Base-by-base conservation (phyloP, 2,113 vertebrate species). In the Nesogale talazaci region DNA sequence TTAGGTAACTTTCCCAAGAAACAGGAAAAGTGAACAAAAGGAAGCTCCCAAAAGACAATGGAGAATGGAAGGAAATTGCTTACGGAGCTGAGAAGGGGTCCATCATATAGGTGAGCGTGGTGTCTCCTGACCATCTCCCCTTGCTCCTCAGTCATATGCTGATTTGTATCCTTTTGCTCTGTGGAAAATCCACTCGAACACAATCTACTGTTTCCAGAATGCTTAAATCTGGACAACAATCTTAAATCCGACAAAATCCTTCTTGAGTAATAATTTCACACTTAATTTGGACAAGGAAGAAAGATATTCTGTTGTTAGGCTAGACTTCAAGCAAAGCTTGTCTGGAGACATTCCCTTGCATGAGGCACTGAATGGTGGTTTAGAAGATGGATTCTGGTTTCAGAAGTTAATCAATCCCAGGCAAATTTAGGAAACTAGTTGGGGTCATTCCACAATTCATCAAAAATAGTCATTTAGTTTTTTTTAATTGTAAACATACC, bases 201-300 rank as follows among this genome's bases (percentile, higher is more conserved):
- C 6, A 31, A 42, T 29, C 20, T 38, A 29, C 3, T 9, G 90
- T 84, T 87, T 76, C 11, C 86, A 38, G 11, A 87, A 36, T 57
- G 38, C 19, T 90, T 77, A 74, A 34, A 0, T 88, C 75, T 52
- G 46, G 46, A 52, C 46, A 52, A 52, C 10, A 52, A 11, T 52
- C 46, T 52, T 52, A 52, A 70, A 36, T 25, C 34, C 72, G 75
- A n/a, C 77, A 59, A 52, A 90, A 83, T 88, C 31, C 46, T 86
- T 83, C 20, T 82, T 78, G 20, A 31, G n/a, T 57, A 91, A 76
- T 63, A 67, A 80, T 69, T 79, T 86, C 85, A 89, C 65, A 70
- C 72, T 78, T 92, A 52, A 80, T 86, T 90, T 93, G 90, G 75
- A 86, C 42, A 79, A 69, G 23, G 65, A 12, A 83, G 29, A 88